Conservation (phyloP, 2,113 vertebrate genomes). For the Psilopogon haemacephalus region DNA sequence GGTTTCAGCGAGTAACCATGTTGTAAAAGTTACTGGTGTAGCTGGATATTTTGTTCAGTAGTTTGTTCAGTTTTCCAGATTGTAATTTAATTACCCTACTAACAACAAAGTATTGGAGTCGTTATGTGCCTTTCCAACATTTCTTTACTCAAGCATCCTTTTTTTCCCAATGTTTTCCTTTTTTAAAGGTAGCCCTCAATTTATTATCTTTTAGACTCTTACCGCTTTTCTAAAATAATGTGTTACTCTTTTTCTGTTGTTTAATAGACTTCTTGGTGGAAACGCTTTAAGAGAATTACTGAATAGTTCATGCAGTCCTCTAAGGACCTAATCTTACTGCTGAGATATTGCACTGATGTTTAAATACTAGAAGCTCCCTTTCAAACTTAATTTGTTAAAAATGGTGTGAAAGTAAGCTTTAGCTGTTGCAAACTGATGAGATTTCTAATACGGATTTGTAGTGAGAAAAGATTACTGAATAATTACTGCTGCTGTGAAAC, state of each 20-base stretch:
- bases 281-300: not conserved
- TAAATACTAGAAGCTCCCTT: not conserved
- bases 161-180: not conserved
- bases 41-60: not conserved
- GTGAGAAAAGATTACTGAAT: not conserved
- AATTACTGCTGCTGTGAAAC: not conserved
- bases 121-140: not conserved
- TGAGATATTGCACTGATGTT: not conserved
- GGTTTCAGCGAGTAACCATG: not conserved
- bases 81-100: not conserved
- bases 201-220: not conserved
- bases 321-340: not conserved
- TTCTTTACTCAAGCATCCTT: not conserved
- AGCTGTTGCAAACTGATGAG: not conserved
- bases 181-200: not conserved
- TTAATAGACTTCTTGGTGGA: not conserved
- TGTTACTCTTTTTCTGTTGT: not conserved
- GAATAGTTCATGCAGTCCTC: not conserved
- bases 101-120: not conserved
- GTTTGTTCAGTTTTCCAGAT: too few species aligned
- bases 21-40: not conserved
- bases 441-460: not conserved
- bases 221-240: too few species aligned
- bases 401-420: not conserved
- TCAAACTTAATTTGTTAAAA: not conserved